Evolutionary conservation across 1,140 invertebrate genomes (phyloP).

Genomic region (Solenopsis fugax): DNA sequence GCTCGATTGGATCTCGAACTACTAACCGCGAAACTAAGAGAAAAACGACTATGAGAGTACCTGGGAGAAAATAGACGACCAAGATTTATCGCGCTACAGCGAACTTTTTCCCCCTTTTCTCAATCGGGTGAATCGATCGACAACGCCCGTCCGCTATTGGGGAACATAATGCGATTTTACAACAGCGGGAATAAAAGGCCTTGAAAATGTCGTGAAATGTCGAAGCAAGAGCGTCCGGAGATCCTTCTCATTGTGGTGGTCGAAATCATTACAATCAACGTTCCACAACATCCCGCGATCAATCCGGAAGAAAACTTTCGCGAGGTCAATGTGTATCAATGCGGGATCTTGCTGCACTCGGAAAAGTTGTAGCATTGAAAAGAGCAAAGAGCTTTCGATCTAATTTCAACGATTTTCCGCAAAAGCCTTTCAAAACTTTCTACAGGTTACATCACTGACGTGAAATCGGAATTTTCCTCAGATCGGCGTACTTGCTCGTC

Average conservation of each 20-base stretch:
- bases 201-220: slow-evolving; percentile 45
- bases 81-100: slow-evolving; percentile 60
- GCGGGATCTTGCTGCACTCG: not conserved
- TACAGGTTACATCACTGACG: not conserved
- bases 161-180: slow-evolving; percentile 60
- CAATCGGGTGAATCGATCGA: slow-evolving; percentile 45
- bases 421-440: slow-evolving; percentile 4
- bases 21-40: slow-evolving; percentile 35
- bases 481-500: slow-evolving; percentile 63
- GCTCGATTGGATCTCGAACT: slow-evolving; percentile 45
- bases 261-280: slow-evolving; percentile 20
- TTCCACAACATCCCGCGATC: not conserved
- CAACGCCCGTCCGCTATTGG: slow-evolving; percentile 45
- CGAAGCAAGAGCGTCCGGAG: slow-evolving; percentile 30
- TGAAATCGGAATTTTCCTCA: slow-evolving; percentile 6
- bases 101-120: slow-evolving; percentile 41
- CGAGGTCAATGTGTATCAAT: not conserved
- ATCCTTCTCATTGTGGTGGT: not conserved
- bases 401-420: slow-evolving; percentile 7
- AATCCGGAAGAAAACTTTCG: not conserved
- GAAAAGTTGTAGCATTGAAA: not conserved
- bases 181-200: slow-evolving; percentile 50
- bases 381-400: not conserved
- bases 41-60: slow-evolving; percentile 48
- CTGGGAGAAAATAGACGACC: slow-evolving; percentile 46